Base-by-base conservation (phyloP, 2,113 vertebrate species). In the Pitta sordida region DNA sequence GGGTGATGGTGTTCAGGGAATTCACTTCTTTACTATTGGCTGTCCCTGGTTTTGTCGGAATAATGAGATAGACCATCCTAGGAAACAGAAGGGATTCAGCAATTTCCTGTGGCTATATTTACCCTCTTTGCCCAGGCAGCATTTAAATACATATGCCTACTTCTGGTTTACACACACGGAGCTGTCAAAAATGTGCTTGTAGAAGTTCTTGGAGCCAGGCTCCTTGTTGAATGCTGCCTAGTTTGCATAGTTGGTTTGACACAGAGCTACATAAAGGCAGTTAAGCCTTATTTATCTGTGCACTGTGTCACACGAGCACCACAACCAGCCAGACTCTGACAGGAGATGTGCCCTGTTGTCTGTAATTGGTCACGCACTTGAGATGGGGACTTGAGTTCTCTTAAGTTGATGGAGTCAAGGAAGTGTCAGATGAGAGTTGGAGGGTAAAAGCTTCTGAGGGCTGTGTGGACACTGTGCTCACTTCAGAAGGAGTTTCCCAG, bases 391-490 rank as follows among this genome's bases (percentile, higher is more conserved):
- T 17, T 9, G 1, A 43, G 9, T 46, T 71, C 52, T 70, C 20
- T 41, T 20, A 2, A 59, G 34, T 27, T 4, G 5, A 5, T 52
- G 30, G 44, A 71, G 20, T 55, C 34, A 32, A 5, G 32, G 36
- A 37, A n/a, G 39, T 0, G 2, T 58, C 1, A 0, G 21, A 46
- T 68, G 27, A 63, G 44, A 59, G 11, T 10, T 63, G 51, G n/a
- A 70, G 41, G 3, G 9, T 22, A 15, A 70, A 69, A 74, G n/a
- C 36, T 41, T 67, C 52, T 2, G 3, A 81, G 11, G 67, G 51
- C 53, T 6, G 1, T 3, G 43, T 19, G 39, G 44, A 20, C 1
- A 2, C n/a, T 10, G 36, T 15, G 15, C 58, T 75, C 13, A 0
- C 37, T 63, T 68, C 0, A 1, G 58, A 73, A 48, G 44, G 48